phyloP scores from a whole-genome alignment of 2,113 vertebrate genomes.

The Otolemur garnettii region DNA sequence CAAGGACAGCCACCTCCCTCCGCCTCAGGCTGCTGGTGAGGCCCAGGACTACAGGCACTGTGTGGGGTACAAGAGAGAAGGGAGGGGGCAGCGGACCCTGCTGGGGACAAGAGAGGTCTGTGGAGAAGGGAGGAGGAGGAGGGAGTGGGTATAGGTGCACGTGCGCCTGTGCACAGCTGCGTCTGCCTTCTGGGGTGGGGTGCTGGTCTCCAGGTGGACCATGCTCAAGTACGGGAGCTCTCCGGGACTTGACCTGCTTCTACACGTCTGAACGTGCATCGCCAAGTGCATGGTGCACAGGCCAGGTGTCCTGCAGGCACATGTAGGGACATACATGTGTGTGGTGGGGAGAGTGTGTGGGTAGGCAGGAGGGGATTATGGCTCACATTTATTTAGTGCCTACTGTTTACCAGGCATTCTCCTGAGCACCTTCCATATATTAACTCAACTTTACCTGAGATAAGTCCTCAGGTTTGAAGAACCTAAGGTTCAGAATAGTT shows the following conservation, averaged over 20 bases:
- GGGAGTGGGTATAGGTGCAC: neutral
- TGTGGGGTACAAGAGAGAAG: neutral
- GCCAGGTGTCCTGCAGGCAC: neutral
- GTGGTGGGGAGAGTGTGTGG: rapidly evolving
- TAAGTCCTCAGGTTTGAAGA: neutral
- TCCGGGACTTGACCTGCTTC: neutral
- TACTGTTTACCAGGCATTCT: neutral
- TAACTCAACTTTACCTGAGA: neutral
- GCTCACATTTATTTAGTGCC: neutral
- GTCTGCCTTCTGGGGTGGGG: neutral
- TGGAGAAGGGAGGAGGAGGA: no score
- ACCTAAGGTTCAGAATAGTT: neutral
- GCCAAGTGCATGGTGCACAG: neutral
- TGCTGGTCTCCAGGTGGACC: neutral
- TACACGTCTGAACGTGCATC: neutral
- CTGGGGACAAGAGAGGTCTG: neutral
- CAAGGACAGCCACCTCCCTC: neutral
- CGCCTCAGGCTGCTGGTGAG: neutral
- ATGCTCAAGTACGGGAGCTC: neutral
- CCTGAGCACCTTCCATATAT: neutral
- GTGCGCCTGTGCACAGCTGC: neutral
- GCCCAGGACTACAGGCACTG: neutral
- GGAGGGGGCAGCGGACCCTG: no score
- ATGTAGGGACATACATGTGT: rapidly evolving
- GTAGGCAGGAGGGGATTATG: rapidly evolving